Evolutionary conservation across 2,113 vertebrate species (phyloP).

Genomic region (Clupea harengus): DNA sequence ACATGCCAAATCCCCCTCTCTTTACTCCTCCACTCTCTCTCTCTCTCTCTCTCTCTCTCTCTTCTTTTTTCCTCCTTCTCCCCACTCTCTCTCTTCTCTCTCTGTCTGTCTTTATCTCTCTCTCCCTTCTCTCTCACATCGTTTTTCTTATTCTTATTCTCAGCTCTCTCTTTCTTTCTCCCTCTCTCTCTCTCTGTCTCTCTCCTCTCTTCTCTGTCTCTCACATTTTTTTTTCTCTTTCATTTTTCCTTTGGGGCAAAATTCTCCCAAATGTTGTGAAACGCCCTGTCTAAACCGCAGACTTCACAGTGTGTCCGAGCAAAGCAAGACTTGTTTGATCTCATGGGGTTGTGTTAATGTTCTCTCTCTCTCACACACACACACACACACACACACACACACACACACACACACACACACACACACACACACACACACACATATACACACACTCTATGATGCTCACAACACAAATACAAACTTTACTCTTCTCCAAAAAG

Average conservation of each 20-base stretch:
- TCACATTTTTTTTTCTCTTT: conserved; percentile 39
- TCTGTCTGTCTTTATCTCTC: not conserved
- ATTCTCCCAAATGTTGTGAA: conserved; percentile 57
- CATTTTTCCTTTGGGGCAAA: conserved; percentile 34
- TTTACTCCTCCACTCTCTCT: conserved; percentile 47
- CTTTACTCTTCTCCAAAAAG: not conserved
- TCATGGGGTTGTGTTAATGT: conserved; percentile 50
- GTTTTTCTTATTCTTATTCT: not conserved
- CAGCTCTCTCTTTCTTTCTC: not conserved
- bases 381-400: not conserved
- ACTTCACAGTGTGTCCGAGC: conserved; percentile 71
- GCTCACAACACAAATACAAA: not conserved
- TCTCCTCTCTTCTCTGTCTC: not conserved
- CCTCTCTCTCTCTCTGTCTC: not conserved
- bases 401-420: not conserved
- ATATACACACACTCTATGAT: not conserved
- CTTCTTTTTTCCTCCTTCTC: not conserved
- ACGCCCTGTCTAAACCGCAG: conserved; percentile 80
- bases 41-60: not conserved
- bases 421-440: not conserved
- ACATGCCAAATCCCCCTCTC: conserved; percentile 73
- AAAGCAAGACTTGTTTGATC: conserved; percentile 72
- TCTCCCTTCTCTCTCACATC: not conserved
- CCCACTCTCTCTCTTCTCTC: not conserved
- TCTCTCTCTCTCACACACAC: not conserved